Base-by-base conservation (phyloP, 1,140 invertebrate species). In the Drosophila azteca region DNA sequence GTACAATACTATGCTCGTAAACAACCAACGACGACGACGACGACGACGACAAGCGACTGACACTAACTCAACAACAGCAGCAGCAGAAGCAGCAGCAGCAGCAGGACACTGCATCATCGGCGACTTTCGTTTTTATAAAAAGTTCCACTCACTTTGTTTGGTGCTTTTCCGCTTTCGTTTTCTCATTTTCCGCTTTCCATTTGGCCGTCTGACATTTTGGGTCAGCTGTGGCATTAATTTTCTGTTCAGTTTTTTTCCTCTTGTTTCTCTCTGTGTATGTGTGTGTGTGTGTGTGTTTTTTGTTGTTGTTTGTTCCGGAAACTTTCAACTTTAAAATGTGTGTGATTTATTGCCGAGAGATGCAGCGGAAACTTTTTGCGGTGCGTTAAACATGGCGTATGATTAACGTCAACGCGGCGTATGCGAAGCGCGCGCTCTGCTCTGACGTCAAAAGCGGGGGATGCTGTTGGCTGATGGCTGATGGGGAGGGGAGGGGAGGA, bases 141-240 rank as follows among this genome's bases (percentile, higher is more conserved):
- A 24, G 20, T 17, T 48, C 64, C 46, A 26, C 44, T 35, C 35
- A 57, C 64, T 53, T 75, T 69, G 58, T 62, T 79, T 35, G 59
- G 68, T 45, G 39, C 60, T 77, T 77, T 74, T 53, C 43, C 45
- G 49, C 44, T 75, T 82, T 78, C 75, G 78, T 60, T 81, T 80
- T 80, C 49, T 29, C 60, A 53, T 74, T 59, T 31, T 53, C 24
- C 24, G 63, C 24, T 65, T 66, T 44, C 46, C 62, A 31, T 65
- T 66, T 65, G 31, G 45, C 24, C 61, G 41, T 49, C 75, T 81
- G 84, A 83, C 79, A 87, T 88, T 88, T 88, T 89, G 59, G 83
- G 83, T 88, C 83, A 88, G 79, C 77, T 77, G 83, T 83, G 72
- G 78, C 84, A 88, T 88, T 89, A 79, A 70, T 88, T 84, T 88